Conservation (phyloP, 2,113 vertebrate species). For the Geococcyx californianus region DNA sequence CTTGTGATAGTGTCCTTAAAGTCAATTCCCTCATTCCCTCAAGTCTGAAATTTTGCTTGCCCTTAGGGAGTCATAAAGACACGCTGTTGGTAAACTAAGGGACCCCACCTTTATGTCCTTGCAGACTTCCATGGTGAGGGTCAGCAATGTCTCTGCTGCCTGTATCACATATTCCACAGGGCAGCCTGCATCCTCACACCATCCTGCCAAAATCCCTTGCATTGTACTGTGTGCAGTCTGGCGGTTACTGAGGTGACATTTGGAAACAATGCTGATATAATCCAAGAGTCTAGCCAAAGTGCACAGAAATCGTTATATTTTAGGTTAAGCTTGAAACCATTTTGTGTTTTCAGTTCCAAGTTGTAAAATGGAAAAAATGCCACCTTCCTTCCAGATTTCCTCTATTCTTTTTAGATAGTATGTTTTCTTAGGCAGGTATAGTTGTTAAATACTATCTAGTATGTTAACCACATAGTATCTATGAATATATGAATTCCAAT, state of each 20-base stretch:
- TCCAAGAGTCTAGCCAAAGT: background rate
- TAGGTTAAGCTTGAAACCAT: background rate
- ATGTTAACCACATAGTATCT: background rate
- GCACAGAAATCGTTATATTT: background rate
- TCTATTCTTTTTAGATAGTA: background rate
- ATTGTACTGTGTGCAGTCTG: background rate
- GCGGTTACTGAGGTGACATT: background rate
- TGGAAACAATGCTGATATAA: background rate
- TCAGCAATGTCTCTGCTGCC: background rate
- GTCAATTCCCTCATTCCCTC: background rate
- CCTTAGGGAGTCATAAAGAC: background rate
- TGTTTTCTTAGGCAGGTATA: background rate
- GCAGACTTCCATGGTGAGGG: background rate
- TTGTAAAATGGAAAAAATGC: conserved; percentile 30
- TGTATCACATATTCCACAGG: background rate
- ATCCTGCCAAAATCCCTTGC: background rate
- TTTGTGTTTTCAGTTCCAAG: conserved; percentile 9
- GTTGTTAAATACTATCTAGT: background rate
- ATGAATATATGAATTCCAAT: background rate
- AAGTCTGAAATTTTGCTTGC: background rate
- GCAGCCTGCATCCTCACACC: background rate
- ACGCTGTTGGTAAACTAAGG: background rate
- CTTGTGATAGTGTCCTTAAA: background rate
- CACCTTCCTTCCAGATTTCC: background rate
- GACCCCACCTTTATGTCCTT: background rate